Percentiles rank a stretch among this genome's conserved stretches.
phyloP scores from a whole-genome alignment of 2,888 invertebrate species.

The Eristalis pertinax region DNA sequence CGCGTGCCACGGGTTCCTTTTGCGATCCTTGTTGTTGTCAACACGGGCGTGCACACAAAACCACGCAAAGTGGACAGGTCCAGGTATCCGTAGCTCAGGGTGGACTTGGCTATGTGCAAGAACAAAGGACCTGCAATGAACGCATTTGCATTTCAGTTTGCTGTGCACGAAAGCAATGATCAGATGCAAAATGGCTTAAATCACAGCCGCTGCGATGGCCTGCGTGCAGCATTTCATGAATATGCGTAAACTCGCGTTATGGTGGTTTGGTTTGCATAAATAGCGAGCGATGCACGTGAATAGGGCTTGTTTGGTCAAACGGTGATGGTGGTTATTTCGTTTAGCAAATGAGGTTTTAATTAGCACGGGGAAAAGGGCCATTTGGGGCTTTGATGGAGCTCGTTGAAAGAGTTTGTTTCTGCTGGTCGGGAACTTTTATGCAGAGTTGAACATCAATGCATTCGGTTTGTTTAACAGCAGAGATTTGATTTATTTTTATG shows the following conservation, averaged over 20 bases:
- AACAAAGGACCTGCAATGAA: not conserved
- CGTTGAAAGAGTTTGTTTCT: too few relatives aligned
- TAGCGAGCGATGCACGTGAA: not conserved
- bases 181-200: not conserved
- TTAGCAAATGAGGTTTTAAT: not conserved
- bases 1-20: not conserved
- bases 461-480: too few relatives aligned
- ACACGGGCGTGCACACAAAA: not conserved
- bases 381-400: not conserved
- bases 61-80: not conserved
- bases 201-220: not conserved
- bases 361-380: not conserved
- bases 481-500: too few relatives aligned
- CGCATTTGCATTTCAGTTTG: conserved; percentile 5
- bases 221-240: not conserved
- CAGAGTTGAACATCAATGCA: too few relatives aligned
- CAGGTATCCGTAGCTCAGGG: not conserved
- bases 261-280: not conserved
- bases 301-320: not conserved
- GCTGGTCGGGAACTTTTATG: too few relatives aligned
- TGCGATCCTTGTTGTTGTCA: not conserved
- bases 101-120: not conserved
- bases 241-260: not conserved
- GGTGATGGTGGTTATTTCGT: not conserved
- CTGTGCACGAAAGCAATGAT: not conserved